Base-by-base conservation (phyloP, 2,888 invertebrate species). In the Morpho achilles region DNA sequence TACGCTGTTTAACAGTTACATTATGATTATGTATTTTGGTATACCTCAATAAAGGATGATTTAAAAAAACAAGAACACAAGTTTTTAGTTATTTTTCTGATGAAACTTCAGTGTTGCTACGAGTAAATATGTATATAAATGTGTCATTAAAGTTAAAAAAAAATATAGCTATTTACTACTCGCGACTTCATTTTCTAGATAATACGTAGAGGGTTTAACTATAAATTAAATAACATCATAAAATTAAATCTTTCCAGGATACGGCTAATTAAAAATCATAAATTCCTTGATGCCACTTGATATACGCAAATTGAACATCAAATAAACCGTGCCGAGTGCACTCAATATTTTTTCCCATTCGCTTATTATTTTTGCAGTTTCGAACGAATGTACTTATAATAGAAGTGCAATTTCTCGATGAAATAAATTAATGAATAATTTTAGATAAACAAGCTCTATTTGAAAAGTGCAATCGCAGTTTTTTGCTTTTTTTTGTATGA, bases 361-460 rank as follows among this genome's bases (percentile, higher is more conserved):
- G 52, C 56, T 59, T 53, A 56, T 48, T 56, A 58, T 61, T 63
- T 66, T 55, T 58, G 49, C 53, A 55, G 56, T 46, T 50, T 61
- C 50, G 53, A 60, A 53, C 59, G 73, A 64, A 66, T 51, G 23
- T 55, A 10, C 64, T 52, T 32, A 16, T 44, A 52, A 32, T 44
- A 23, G 39, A 52, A 52, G 32, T n/a, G 2, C 3, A 6, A 45
- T 45, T 39, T 44, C 44, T 8, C 10, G 10, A 16, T 44, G 32
- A 52, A 45, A 16, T 52, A 52, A 45, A 16, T 52, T 39, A 6
- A 44, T 10, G 44, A 10, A 8, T 52, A 9, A 42, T 39, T 44
- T 23, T 32, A n/a, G 44, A 32, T 3, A 10, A 52, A 43, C 23
- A 6, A 45, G 32, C 32, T 0, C 32, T 32, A 2, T 32, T 32